phyloP scores from a whole-genome alignment of 2,888 invertebrate genomes.

The Diaperis boleti region DNA sequence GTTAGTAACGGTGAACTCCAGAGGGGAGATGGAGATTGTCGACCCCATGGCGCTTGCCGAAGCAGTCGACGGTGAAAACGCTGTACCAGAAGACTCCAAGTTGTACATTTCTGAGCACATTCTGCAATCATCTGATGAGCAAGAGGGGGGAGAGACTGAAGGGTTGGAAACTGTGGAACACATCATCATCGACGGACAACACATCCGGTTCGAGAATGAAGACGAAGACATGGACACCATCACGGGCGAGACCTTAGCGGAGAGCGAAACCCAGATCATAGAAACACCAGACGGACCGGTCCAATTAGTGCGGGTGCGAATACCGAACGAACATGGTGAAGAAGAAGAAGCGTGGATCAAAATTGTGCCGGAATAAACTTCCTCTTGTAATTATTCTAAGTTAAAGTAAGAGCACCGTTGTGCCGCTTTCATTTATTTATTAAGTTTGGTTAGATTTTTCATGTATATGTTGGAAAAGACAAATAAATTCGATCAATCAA shows the following conservation, averaged over 20 bases:
- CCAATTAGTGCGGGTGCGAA: slow-evolving; percentile 63
- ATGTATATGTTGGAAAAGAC: background rate
- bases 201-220: slow-evolving; percentile 60
- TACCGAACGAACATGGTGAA: slow-evolving; percentile 64
- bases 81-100: slow-evolving; percentile 63
- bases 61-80: slow-evolving; percentile 32
- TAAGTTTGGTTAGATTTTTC: background rate
- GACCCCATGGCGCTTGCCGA: slow-evolving; percentile 48
- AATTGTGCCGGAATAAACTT: slow-evolving; percentile 60
- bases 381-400: slow-evolving; percentile 1
- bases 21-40: slow-evolving; percentile 63
- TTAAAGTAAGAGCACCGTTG: background rate
- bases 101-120: slow-evolving; percentile 70
- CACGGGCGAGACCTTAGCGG: slow-evolving; percentile 56
- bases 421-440: background rate
- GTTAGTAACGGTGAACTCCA: slow-evolving; percentile 64
- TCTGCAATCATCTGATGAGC: slow-evolving; percentile 51
- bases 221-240: slow-evolving; percentile 57
- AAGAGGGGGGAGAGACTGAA: slow-evolving; percentile 50
- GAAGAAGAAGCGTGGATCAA: slow-evolving; percentile 66
- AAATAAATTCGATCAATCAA: background rate
- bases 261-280: slow-evolving; percentile 64
- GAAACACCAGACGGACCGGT: slow-evolving; percentile 64
- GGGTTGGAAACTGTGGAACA: slow-evolving; percentile 57
- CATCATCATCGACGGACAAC: slow-evolving; percentile 64